Conservation (phyloP, 2,888 invertebrate species). For the Blastobasis lacticolella region DNA sequence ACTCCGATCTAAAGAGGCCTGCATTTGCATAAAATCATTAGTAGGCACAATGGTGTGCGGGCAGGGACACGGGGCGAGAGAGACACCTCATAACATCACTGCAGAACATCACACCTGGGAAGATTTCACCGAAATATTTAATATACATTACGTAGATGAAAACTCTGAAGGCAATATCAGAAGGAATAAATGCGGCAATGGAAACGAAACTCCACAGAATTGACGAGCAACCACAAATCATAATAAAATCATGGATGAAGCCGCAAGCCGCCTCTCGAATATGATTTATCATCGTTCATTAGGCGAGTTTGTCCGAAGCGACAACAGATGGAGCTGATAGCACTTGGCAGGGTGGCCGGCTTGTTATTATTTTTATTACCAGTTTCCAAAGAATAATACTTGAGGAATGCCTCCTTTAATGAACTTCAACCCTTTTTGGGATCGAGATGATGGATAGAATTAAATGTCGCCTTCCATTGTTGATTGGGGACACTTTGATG, state of each 20-base stretch:
- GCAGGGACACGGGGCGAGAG: constrained; percentile 66
- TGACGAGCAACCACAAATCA: constrained; percentile 25
- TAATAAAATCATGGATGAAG: constrained; percentile 48
- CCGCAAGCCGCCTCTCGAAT: constrained; percentile 69
- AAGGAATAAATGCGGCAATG: constrained; percentile 28
- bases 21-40: constrained; percentile 75
- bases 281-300: constrained; percentile 76
- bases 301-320: constrained; percentile 74
- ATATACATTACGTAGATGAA: constrained; percentile 26
- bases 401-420: constrained; percentile 72
- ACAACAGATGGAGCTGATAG: constrained; percentile 75
- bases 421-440: constrained; percentile 73
- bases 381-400: constrained; percentile 74
- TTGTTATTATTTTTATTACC: constrained; percentile 75
- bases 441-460: constrained; percentile 70
- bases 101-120: constrained; percentile 38
- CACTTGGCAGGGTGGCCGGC: constrained; percentile 74
- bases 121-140: constrained; percentile 4
- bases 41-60: constrained; percentile 72
- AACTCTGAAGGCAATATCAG: neutral
- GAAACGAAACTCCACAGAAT: constrained; percentile 13
- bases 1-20: constrained; percentile 72
- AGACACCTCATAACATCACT: constrained; percentile 60
- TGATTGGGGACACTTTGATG: constrained; percentile 66
- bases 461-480: constrained; percentile 68